A percentile compares a stretch with the other conserved stretches of the same genome.
phyloP scores from a whole-genome alignment of 2,888 invertebrate genomes.

The Tuberolachnus salignus region DNA sequence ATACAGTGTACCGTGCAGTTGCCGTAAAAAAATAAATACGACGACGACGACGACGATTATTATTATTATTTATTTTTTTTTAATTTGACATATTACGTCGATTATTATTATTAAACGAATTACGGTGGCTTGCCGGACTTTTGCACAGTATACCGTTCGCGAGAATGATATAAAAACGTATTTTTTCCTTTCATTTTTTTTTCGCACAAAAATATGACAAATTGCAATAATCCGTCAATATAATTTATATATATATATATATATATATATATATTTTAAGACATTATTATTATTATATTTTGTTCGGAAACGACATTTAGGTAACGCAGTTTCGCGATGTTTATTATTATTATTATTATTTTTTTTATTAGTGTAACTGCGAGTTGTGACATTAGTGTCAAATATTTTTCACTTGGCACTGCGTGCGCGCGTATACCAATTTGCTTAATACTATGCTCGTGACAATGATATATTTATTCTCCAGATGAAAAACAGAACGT shows the following conservation, averaged over 20 bases:
- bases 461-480: constrained; percentile 48
- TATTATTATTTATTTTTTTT: not conserved
- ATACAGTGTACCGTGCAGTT: too few relatives aligned
- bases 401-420: constrained; percentile 26
- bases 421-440: not conserved
- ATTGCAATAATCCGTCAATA: constrained; percentile 27
- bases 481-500: constrained; percentile 49
- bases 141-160: too few relatives aligned
- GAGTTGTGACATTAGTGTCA: constrained; percentile 40
- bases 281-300: constrained; percentile 16
- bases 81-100: constrained; percentile 13
- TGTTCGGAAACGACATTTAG: not conserved
- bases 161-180: too few relatives aligned
- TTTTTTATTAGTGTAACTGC: too few relatives aligned
- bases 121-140: too few relatives aligned
- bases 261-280: constrained; percentile 22
- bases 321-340: not conserved
- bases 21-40: too few relatives aligned
- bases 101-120: not conserved
- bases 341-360: not conserved
- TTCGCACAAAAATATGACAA: not conserved
- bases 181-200: too few relatives aligned
- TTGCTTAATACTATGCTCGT: constrained; percentile 23
- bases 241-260: too few relatives aligned
- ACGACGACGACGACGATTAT: too few relatives aligned